A percentile compares a stretch with the other conserved stretches of the same genome.
phyloP scores from a whole-genome alignment of 30 jellyfish, hydroid and myxozoan species.

The Hydractinia echinata region DNA sequence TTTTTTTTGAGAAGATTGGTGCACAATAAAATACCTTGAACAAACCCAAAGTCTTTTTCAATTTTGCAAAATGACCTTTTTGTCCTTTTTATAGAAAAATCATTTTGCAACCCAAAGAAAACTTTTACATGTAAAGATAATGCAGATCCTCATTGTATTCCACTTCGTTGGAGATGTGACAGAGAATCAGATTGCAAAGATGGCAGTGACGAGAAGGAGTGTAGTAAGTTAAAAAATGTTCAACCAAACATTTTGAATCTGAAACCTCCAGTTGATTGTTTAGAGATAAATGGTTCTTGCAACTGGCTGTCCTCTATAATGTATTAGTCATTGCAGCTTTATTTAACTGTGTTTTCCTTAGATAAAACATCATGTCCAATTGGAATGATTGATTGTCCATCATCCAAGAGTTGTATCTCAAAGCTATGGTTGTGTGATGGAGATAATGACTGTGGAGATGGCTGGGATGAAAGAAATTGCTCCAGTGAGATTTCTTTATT shows the following conservation, averaged over 20 bases:
- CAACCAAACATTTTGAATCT: background rate
- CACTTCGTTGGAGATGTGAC: constrained; percentile 76
- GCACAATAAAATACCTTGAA: too few species aligned
- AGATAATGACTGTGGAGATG: constrained; percentile 72
- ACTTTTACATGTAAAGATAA: constrained; percentile 13
- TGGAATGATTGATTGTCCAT: constrained; percentile 59
- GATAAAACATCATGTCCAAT: constrained; percentile 33
- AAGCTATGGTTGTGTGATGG: constrained; percentile 55
- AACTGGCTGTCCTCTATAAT: too few species aligned
- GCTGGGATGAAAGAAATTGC: constrained; percentile 42
- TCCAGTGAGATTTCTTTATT: constrained; percentile 6
- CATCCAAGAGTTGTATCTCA: constrained; percentile 59
- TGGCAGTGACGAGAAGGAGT: constrained; percentile 83
- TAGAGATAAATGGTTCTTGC: background rate
- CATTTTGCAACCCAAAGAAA: background rate
- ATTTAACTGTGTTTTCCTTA: background rate
- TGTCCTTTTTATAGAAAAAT: too few species aligned
- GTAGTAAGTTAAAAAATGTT: constrained; percentile 44
- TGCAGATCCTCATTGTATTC: constrained; percentile 46
- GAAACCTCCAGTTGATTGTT: background rate
- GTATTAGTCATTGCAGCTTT: too few species aligned
- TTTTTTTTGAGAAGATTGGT: too few species aligned
- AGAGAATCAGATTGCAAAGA: constrained; percentile 76
- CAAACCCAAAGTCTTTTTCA: too few species aligned
- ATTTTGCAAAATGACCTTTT: too few species aligned